Percentiles rank a stretch among this genome's conserved stretches.
These are phyloP conservation scores for Marmota flaviventris DNA, from an alignment of 2,113 vertebrate species.

Conservation along the genomic window DNA sequence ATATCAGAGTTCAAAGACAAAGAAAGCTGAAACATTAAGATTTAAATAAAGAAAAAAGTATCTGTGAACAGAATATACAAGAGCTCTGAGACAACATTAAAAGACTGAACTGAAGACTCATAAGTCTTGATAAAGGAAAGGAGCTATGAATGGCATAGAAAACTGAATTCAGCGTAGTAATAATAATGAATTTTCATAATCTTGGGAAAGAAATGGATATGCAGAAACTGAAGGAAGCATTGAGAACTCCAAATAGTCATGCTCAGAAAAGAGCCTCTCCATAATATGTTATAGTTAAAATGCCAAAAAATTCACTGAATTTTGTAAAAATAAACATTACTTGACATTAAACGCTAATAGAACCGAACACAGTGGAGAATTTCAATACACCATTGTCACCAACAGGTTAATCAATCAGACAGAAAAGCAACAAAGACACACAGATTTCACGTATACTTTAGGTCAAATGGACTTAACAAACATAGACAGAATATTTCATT, in stretches of 20 bases:
- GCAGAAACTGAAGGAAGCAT: background rate
- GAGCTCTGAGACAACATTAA: background rate
- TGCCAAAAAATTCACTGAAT: background rate
- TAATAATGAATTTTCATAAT: background rate
- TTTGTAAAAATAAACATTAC: background rate
- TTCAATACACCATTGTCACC: background rate
- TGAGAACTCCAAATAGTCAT: background rate
- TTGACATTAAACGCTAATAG: background rate
- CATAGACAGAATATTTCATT: background rate
- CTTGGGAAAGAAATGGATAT: background rate
- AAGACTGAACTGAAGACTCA: background rate
- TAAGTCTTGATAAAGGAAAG: background rate
- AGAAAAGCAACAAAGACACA: background rate
- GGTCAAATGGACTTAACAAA: background rate
- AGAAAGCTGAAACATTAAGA: background rate
- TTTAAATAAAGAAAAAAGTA: background rate
- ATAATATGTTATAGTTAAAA: background rate
- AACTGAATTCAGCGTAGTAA: background rate
- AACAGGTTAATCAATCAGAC: background rate
- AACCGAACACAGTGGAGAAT: background rate
- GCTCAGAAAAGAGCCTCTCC: background rate
- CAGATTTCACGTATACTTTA: background rate
- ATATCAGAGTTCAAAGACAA: background rate
- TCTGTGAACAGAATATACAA: background rate
- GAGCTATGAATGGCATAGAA: background rate